A percentile compares a stretch with the other conserved stretches of the same genome.
These are phyloP conservation scores for Ailuropoda melanoleuca DNA, from an alignment of 2,113 vertebrate species.

Conservation along the genomic window DNA sequence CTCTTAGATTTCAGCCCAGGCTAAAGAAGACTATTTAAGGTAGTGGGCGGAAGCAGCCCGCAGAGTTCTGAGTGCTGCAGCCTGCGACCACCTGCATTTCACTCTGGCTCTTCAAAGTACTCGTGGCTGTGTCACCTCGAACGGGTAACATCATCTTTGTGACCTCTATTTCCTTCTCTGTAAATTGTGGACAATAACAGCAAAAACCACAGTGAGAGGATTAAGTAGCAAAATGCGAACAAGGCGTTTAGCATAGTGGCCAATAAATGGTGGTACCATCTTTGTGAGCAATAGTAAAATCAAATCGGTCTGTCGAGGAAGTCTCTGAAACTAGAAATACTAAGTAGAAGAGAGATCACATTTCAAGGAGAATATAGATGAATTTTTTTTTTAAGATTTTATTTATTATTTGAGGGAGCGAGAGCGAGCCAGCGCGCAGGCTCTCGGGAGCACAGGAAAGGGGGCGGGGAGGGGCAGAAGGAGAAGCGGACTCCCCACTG, in stretches of 20 bases:
- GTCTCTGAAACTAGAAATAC: not conserved
- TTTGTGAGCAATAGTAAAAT: not conserved
- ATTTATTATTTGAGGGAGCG: not conserved
- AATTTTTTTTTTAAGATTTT: not conserved
- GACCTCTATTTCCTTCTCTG: not conserved
- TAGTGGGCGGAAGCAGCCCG: rapidly evolving
- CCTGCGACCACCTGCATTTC: not conserved
- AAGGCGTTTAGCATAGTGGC: not conserved
- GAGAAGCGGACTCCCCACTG: not conserved
- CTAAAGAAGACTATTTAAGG: not conserved
- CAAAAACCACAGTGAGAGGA: not conserved
- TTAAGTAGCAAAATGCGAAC: not conserved
- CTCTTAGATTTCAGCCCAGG: not conserved
- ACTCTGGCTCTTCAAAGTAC: not conserved
- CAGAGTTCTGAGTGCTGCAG: no score
- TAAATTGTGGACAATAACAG: not conserved
- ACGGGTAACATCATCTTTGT: not conserved
- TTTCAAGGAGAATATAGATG: not conserved
- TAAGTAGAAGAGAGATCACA: not conserved
- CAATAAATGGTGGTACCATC: not conserved
- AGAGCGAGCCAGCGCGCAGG: no score
- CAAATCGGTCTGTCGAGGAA: not conserved
- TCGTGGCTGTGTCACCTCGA: not conserved
- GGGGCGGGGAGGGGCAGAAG: not conserved
- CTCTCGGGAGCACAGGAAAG: not conserved